phyloP scores from a whole-genome alignment of 2,888 invertebrate genomes.

The Trachelus stipa region DNA sequence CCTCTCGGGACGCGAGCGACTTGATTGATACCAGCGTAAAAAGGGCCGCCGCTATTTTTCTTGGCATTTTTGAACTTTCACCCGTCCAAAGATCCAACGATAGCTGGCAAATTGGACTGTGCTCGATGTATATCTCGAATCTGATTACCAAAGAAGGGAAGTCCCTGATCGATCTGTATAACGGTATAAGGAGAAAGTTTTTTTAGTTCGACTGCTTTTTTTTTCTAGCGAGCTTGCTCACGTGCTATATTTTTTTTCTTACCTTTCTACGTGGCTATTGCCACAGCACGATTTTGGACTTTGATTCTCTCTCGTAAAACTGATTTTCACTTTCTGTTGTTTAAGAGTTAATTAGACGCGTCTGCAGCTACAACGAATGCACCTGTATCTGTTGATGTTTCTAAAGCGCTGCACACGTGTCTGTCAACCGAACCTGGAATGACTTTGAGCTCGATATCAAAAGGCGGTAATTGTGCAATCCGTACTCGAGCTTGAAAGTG shows the following conservation, averaged over 20 bases:
- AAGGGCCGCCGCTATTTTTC: background rate
- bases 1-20: background rate
- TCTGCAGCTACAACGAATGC: background rate
- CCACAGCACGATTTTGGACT: background rate
- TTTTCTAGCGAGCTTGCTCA: background rate
- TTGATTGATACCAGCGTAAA: background rate
- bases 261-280: background rate
- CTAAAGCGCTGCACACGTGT: background rate
- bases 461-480: background rate
- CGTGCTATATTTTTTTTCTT: background rate
- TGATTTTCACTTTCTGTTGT: background rate
- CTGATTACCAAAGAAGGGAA: background rate
- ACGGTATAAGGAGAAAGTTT: background rate
- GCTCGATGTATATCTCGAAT: background rate
- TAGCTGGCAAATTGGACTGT: background rate
- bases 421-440: background rate
- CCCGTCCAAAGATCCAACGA: background rate
- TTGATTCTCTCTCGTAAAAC: background rate
- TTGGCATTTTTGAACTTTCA: background rate
- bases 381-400: background rate
- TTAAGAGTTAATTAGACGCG: background rate
- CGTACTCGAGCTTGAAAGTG: background rate
- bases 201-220: background rate
- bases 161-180: background rate
- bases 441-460: background rate